phyloP scores from a whole-genome alignment of 2,888 invertebrate genomes.

The Drosophila lacicola region DNA sequence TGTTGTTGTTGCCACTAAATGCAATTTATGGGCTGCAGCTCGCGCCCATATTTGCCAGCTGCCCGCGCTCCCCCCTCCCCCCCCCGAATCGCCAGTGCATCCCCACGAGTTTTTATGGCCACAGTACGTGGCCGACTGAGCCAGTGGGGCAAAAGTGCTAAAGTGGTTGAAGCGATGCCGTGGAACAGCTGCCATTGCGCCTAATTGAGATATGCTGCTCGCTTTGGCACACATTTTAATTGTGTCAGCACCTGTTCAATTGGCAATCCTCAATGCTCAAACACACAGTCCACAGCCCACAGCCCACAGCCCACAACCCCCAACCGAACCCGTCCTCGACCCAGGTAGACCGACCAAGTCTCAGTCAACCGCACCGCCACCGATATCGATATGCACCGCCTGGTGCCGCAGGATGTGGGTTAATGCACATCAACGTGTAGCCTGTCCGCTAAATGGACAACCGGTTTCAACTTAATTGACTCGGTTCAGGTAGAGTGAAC shows the following conservation, averaged over 20 bases:
- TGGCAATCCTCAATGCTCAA: constrained; percentile 8
- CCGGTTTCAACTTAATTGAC: constrained; percentile 28
- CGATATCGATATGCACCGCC: no score
- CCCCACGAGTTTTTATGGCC: constrained; percentile 18
- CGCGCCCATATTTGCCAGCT: constrained; percentile 30
- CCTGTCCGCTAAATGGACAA: constrained; percentile 19
- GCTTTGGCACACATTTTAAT: constrained; percentile 51
- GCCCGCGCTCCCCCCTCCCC: no score
- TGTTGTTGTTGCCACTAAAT: constrained; percentile 36
- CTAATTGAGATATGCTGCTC: constrained; percentile 58
- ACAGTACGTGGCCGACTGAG: constrained; percentile 18
- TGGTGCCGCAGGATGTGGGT: constrained; percentile 41
- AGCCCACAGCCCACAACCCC: no score
- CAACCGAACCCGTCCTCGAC: no score
- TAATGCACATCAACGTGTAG: constrained; percentile 53
- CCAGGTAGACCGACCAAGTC: no score
- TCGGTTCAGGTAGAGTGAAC: not conserved
- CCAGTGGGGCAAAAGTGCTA: not conserved
- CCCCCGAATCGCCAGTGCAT: no score
- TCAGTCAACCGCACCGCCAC: no score
- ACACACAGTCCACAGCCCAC: no score
- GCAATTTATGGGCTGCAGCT: constrained; percentile 49
- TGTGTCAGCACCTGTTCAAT: constrained; percentile 55
- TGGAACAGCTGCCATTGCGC: constrained; percentile 10
- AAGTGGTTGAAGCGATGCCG: not conserved